Percentiles rank a stretch among this genome's conserved stretches.
Evolutionary conservation across 2,113 vertebrate species (phyloP).

Genomic region (Himantopus leucocephalus): DNA sequence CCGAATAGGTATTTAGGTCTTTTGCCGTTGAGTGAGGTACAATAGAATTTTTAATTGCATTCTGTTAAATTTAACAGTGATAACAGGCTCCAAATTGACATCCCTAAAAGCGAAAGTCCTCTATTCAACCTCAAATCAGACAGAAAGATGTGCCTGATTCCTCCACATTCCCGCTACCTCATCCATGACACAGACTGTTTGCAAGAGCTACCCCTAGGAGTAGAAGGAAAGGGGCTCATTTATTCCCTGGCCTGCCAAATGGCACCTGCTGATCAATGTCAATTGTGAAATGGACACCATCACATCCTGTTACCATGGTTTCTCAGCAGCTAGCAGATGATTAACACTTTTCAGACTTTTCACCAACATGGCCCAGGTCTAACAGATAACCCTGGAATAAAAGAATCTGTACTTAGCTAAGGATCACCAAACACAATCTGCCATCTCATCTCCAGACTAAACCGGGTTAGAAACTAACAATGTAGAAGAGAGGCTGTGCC

Average conservation of each 20-base stretch:
- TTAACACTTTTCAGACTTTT: slow-evolving; percentile 5
- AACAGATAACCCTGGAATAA: neutral
- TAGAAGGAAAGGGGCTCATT: neutral
- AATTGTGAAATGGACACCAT: neutral
- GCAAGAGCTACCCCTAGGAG: neutral
- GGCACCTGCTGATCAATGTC: neutral
- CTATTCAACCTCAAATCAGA: neutral
- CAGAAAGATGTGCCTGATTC: neutral
- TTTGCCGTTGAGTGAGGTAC: neutral
- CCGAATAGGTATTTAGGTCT: neutral
- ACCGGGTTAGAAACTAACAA: neutral
- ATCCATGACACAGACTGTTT: neutral
- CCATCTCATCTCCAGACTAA: neutral
- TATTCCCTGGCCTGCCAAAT: neutral
- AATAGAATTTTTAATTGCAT: slow-evolving; percentile 25
- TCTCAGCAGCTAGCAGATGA: neutral
- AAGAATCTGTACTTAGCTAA: neutral
- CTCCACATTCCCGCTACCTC: neutral
- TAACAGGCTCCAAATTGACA: neutral
- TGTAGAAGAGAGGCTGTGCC: neutral
- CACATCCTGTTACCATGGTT: neutral
- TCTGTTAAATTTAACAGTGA: slow-evolving; percentile 26
- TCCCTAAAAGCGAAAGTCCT: neutral
- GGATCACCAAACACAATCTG: neutral
- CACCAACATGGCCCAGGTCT: neutral